Percentiles rank a stretch among this genome's conserved stretches.
Conservation (phyloP, 2,113 vertebrate species). For the Ovis aries region ARS-UI_Ramb_v3.0 NC_056070.1:40107501-40108000, state of each 20-base stretch:
- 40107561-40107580: neutral
- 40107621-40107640: neutral
- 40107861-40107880: neutral
- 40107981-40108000: neutral
- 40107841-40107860: neutral
- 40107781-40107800: neutral
- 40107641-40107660: neutral
- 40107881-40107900: neutral
- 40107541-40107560: neutral
- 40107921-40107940: neutral
- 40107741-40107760: neutral
- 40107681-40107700: neutral
- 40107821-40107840: neutral
- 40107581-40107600: neutral
- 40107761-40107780: neutral
- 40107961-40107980: neutral
- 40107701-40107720: neutral
- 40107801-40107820: neutral
- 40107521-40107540: neutral
- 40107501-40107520: neutral
- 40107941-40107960: neutral
- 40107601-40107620: neutral
- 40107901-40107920: neutral
- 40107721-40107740: neutral
- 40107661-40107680: neutral